Conservation (phyloP, 2,888 invertebrate genomes). For the Nomada lathburiana region DNA sequence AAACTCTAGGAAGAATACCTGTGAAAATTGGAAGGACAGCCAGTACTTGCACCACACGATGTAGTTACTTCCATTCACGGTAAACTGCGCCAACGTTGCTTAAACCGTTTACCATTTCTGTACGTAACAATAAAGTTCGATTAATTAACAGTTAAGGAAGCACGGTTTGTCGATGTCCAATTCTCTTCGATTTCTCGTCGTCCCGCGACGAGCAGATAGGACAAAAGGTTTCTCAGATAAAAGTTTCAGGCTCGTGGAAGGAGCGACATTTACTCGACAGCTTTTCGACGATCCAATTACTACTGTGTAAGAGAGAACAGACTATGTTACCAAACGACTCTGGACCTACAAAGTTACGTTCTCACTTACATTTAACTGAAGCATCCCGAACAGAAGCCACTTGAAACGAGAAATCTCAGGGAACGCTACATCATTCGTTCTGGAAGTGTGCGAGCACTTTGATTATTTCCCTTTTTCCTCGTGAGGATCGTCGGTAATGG, state of each 20-base stretch:
- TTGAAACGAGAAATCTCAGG: constrained; percentile 17
- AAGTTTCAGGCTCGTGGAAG: constrained; percentile 40
- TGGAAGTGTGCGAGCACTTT: too few species aligned
- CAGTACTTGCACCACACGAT: too few species aligned
- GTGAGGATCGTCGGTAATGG: too few species aligned
- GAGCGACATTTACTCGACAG: constrained; percentile 57
- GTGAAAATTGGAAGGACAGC: too few species aligned
- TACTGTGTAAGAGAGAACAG: constrained; percentile 35
- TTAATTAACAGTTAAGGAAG: constrained; percentile 6
- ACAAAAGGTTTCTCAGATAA: constrained; percentile 52
- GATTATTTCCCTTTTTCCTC: too few species aligned
- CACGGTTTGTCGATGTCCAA: neutral
- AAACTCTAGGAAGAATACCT: too few species aligned
- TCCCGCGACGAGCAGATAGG: constrained; percentile 6
- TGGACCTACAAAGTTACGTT: constrained; percentile 47
- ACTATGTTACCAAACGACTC: constrained; percentile 46
- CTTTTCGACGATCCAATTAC: constrained; percentile 62
- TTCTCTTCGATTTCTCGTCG: neutral
- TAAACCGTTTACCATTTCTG: too few species aligned
- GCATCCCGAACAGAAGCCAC: constrained; percentile 14
- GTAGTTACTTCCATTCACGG: too few species aligned
- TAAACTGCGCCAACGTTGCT: too few species aligned
- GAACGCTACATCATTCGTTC: constrained; percentile 1
- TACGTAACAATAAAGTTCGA: neutral
- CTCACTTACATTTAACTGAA: constrained; percentile 43